These are phyloP conservation scores for Anomalospiza imberbis DNA, from an alignment of 2,797 vertebrate species.

Conservation along the genomic window DNA sequence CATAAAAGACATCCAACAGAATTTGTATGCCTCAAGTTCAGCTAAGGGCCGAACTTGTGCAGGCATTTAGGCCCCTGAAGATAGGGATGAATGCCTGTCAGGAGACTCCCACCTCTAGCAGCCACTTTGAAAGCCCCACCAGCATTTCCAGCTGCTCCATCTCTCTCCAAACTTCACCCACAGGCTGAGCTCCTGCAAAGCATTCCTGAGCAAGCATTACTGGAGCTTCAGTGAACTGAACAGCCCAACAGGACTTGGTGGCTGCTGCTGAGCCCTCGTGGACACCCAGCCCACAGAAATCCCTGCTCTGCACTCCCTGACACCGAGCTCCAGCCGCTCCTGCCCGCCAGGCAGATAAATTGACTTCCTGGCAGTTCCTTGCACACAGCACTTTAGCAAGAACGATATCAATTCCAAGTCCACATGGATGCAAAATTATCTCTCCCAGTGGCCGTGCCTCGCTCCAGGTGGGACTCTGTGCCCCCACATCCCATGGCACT, in stretches of 20 bases:
- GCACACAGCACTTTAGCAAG: rapidly evolving
- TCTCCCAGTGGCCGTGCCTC: rapidly evolving
- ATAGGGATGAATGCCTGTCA: neutral
- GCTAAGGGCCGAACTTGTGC: neutral
- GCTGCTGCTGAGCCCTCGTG: rapidly evolving
- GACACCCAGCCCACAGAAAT: neutral
- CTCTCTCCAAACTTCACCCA: neutral
- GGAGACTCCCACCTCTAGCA: neutral
- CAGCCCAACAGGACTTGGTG: neutral
- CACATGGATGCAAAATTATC: neutral
- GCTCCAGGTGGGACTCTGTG: rapidly evolving
- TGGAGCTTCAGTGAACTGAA: neutral
- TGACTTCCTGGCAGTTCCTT: neutral
- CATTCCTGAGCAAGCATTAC: neutral
- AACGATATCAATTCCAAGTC: neutral
- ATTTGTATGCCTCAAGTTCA: neutral
- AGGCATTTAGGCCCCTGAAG: neutral
- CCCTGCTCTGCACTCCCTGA: rapidly evolving
- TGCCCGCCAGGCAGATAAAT: neutral
- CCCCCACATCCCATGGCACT: neutral
- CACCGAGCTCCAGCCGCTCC: rapidly evolving
- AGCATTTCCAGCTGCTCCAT: neutral
- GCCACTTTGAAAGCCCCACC: neutral
- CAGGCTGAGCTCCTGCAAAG: neutral
- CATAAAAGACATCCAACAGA: neutral